These are phyloP conservation scores for Cyrtorhinus lividipennis DNA, from an alignment of 1,140 invertebrate species.

Conservation along the genomic window DNA sequence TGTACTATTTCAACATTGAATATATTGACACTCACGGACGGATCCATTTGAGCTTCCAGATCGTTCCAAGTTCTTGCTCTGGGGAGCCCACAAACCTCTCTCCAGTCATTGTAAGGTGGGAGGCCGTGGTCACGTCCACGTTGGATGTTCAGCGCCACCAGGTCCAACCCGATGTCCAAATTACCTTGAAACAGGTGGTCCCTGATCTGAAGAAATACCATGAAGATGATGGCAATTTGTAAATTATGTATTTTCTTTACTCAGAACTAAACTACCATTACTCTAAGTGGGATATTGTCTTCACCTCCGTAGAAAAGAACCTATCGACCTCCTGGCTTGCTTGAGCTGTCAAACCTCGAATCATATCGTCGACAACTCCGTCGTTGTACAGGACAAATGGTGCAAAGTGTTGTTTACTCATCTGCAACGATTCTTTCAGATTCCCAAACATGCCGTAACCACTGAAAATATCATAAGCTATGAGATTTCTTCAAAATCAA, in stretches of 20 bases:
- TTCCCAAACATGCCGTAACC: conserved; percentile 33
- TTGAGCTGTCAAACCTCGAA: conserved; percentile 40
- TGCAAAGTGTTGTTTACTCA: conserved; percentile 37
- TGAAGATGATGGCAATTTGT: too few species aligned
- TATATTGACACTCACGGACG: conserved; percentile 41
- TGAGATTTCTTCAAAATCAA: too few species aligned
- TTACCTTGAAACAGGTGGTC: conserved; percentile 41
- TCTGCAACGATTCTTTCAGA: conserved; percentile 34
- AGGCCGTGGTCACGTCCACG: conserved; percentile 53
- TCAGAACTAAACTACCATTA: too few species aligned
- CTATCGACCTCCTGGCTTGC: conserved; percentile 37
- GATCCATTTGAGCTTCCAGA: conserved; percentile 37
- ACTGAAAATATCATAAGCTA: too few species aligned
- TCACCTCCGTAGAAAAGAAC: conserved; percentile 40
- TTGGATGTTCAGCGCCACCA: conserved; percentile 55
- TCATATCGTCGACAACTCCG: conserved; percentile 34
- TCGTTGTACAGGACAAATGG: conserved; percentile 37
- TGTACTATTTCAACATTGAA: too few species aligned
- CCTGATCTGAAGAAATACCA: conserved; percentile 42
- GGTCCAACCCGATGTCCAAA: conserved; percentile 41
- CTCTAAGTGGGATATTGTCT: too few species aligned
- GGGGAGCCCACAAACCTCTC: conserved; percentile 43
- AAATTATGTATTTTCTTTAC: too few species aligned
- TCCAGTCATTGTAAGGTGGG: conserved; percentile 49
- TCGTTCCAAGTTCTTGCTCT: conserved; percentile 37